Evolutionary conservation across 2,113 vertebrate species (phyloP), one percentile per base, ranked within the genome.

Genomic region (Rana temporaria): DNA sequence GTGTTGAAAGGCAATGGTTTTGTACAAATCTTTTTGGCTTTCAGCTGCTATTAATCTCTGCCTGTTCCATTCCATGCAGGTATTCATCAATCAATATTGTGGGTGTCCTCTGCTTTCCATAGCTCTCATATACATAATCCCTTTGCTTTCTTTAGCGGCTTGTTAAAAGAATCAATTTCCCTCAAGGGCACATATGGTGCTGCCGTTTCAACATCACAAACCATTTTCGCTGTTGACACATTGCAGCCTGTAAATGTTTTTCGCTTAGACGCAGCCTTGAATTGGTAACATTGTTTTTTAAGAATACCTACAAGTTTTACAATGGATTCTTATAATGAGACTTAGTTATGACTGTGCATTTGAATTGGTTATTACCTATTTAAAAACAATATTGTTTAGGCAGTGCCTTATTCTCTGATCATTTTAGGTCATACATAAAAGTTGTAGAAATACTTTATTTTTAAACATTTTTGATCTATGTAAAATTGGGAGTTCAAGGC

Each of bases 101-200:
- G 70, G 59, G 48, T 82, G 79, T 82, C 26, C 62, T 74, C 70
- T 34, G 15, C 71, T 75, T 60, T 82, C 63, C 62, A 67, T 66
- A 66, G 63, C n/a, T 82, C 62, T 75, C 80, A 75, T 67, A 66
- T 82, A 82, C 80, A 82, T 75, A 82, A 75, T 82, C 42, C 38
- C 80, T 75, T 75, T 82, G 62, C 80, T 82, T 75, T 82, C 80
- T 67, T 67, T 82, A 74, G 63, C 65, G 68, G 63, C 53, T 82
- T 75, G 80, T 68, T 82, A 82, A 82, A 66, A 59, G 53, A 75
- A 82, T 67, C 70, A 64, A 82, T 75, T 82, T 75, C 55, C 56
- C 53, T 82, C 71, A 82, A 82, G 80, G 80, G 62, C 80, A 75
- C 63, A 67, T 48, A 75, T 75, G 60, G 80, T 52, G 63, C 19